A percentile compares a stretch with the other conserved stretches of the same genome.
These are phyloP conservation scores for Catocala fraxini DNA, from an alignment of 2,888 invertebrate species.

Conservation along the genomic window DNA sequence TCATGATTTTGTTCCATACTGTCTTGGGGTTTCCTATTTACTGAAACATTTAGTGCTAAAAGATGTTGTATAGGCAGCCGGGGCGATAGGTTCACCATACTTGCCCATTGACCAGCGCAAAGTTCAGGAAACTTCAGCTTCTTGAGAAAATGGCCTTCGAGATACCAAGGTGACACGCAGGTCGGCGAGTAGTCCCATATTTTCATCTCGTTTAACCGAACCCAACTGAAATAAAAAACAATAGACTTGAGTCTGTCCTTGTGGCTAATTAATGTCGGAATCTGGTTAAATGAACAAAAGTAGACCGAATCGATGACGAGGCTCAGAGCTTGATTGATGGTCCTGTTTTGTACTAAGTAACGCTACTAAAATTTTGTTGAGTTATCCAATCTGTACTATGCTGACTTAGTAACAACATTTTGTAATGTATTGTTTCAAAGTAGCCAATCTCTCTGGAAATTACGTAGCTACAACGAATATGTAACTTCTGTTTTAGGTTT, in stretches of 20 bases:
- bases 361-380: too few species aligned
- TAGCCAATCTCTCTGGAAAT: too few species aligned
- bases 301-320: too few species aligned
- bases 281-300: too few species aligned
- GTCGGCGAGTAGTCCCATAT: conserved; percentile 91
- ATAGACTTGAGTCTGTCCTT: neutral
- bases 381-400: too few species aligned
- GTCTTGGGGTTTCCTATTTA: conserved; percentile 82
- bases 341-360: too few species aligned
- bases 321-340: too few species aligned
- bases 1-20: conserved; percentile 83
- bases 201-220: conserved; percentile 89
- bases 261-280: too few species aligned
- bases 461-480: too few species aligned
- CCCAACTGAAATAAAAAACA: conserved; percentile 86
- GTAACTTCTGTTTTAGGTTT: too few species aligned
- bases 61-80: conserved; percentile 88
- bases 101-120: conserved; percentile 93
- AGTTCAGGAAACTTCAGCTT: conserved; percentile 91
- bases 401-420: too few species aligned
- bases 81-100: conserved; percentile 91
- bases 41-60: conserved; percentile 80
- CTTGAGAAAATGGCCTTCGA: conserved; percentile 90
- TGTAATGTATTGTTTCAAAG: too few species aligned
- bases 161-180: conserved; percentile 91